These are phyloP conservation scores for Zaprionus obscuricornis DNA, from an alignment of 2,888 invertebrate genomes.

Conservation along the genomic window DNA sequence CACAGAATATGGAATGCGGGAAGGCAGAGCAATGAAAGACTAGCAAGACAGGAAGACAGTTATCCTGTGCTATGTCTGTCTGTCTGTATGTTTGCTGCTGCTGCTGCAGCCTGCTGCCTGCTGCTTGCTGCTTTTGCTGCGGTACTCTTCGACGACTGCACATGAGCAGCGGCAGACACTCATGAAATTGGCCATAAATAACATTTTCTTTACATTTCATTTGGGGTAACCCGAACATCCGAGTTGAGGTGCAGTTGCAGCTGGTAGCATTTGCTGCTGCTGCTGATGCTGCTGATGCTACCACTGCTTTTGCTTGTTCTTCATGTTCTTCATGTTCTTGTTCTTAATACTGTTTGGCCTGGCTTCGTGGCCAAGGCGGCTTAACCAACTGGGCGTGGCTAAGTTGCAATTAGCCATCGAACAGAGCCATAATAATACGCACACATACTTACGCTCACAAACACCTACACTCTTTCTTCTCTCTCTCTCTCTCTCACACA, in stretches of 20 bases:
- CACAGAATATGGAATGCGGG: too few relatives aligned
- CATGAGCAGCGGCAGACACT: constrained; percentile 66
- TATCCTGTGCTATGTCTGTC: constrained; percentile 8
- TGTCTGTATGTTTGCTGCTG: background rate
- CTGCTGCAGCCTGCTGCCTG: constrained; percentile 7
- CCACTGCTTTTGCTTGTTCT: too few relatives aligned
- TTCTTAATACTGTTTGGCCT: constrained; percentile 51
- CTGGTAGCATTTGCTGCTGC: constrained; percentile 13
- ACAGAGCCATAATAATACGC: constrained; percentile 8
- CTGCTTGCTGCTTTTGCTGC: constrained; percentile 20
- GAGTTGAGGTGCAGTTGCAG: constrained; percentile 22
- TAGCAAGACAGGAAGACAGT: constrained; percentile 14
- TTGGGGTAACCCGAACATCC: constrained; percentile 55
- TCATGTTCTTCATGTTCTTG: too few relatives aligned
- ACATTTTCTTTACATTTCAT: constrained; percentile 80
- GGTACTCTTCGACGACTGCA: too few relatives aligned
- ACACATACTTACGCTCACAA: constrained; percentile 1
- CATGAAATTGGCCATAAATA: constrained; percentile 79
- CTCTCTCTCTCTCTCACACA: too few relatives aligned
- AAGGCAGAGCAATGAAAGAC: too few relatives aligned
- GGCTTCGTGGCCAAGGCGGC: constrained; percentile 53
- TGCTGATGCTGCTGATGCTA: constrained; percentile 13
- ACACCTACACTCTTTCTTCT: background rate
- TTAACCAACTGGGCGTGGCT: constrained; percentile 74
- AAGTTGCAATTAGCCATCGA: constrained; percentile 72